Evolutionary conservation across 2,113 vertebrate genomes (phyloP).

Genomic region (Bungarus multicinctus): DNA sequence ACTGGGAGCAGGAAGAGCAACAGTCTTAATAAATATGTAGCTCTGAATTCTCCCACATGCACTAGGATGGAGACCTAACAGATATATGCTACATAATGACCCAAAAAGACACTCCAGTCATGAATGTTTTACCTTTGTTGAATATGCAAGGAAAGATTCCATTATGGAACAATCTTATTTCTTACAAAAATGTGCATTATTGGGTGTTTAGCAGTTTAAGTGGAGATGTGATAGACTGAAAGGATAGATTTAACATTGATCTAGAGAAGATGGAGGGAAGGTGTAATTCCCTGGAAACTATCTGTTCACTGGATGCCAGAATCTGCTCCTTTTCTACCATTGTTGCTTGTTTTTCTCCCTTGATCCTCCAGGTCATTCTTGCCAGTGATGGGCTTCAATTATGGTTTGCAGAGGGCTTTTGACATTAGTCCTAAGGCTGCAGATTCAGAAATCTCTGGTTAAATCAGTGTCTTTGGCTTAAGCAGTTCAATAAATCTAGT

Average conservation of each 20-base stretch:
- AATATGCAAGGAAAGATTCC: background rate
- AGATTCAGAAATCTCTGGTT: background rate
- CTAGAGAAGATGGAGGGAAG: background rate
- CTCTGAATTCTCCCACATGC: background rate
- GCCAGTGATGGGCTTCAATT: background rate
- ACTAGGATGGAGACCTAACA: background rate
- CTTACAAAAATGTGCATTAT: background rate
- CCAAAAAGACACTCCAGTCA: background rate
- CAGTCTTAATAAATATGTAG: background rate
- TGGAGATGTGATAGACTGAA: background rate
- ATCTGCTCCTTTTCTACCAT: background rate
- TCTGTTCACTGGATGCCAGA: background rate
- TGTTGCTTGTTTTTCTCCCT: background rate
- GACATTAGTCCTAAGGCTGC: background rate
- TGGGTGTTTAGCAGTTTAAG: background rate
- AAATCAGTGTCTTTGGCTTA: background rate
- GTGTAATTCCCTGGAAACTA: background rate
- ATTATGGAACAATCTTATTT: background rate
- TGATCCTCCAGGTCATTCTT: background rate
- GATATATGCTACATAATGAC: background rate
- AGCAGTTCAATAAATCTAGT: background rate
- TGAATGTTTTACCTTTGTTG: background rate
- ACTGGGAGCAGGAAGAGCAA: background rate
- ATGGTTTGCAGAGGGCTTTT: background rate
- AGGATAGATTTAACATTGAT: background rate